phyloP scores from a whole-genome alignment of 2,113 vertebrate genomes.

The Spea multiplicata region DNA sequence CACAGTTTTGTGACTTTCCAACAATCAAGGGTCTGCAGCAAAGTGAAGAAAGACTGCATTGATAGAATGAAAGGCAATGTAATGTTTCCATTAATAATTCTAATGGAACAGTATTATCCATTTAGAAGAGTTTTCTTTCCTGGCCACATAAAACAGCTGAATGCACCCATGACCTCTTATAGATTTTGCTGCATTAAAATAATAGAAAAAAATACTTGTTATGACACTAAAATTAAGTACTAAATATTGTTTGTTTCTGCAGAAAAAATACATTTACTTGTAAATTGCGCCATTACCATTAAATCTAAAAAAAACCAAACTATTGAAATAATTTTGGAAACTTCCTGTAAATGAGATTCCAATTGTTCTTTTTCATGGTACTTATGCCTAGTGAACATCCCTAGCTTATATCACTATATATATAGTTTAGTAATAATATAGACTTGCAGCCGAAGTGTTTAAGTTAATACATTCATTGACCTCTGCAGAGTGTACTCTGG shows the following conservation, averaged over 20 bases:
- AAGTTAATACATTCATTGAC: slow-evolving; percentile 39
- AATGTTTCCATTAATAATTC: not conserved
- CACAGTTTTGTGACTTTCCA: too few species aligned
- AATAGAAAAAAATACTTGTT: not conserved
- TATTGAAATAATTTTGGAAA: not conserved
- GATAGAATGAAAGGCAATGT: slow-evolving; percentile 4
- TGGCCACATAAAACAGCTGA: not conserved
- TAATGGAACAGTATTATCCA: not conserved
- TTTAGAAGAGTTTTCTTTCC: not conserved
- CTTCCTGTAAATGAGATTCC: slow-evolving; percentile 24
- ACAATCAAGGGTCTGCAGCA: too few species aligned
- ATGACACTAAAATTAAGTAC: not conserved
- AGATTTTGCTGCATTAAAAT: not conserved
- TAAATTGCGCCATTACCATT: not conserved
- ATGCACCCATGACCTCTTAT: not conserved
- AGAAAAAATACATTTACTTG: slow-evolving; percentile 27
- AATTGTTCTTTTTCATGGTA: slow-evolving; percentile 35
- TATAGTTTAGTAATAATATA: slow-evolving; percentile 23
- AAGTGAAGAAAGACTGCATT: not conserved
- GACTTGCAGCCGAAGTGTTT: slow-evolving; percentile 6
- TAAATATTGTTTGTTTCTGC: not conserved
- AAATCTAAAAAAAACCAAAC: not conserved
- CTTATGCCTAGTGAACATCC: slow-evolving; percentile 8
- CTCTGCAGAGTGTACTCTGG: slow-evolving; percentile 30
- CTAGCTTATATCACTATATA: not conserved